phyloP scores from a whole-genome alignment of 2,113 vertebrate genomes.

The Orthonyx spaldingii region DNA sequence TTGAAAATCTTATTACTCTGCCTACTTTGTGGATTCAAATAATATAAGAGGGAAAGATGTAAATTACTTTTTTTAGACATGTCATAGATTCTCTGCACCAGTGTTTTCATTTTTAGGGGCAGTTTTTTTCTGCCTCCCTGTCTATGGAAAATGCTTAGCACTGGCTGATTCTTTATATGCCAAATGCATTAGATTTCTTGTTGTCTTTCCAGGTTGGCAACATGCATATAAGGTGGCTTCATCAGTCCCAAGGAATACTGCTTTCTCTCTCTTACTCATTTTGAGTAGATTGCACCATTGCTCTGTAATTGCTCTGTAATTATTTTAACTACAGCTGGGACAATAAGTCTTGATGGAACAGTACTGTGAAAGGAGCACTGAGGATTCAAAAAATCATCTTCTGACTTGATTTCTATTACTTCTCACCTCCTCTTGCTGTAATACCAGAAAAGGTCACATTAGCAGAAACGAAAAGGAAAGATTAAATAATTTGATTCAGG shows the following conservation, averaged over 20 bases:
- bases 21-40: not conserved
- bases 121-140: not conserved
- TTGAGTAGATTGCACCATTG: not conserved
- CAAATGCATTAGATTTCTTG: not conserved
- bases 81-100: not conserved
- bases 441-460: not conserved
- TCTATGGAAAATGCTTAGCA: not conserved
- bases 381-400: not conserved
- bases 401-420: not conserved
- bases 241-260: not conserved
- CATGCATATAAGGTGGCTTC: not conserved
- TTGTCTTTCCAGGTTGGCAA: not conserved
- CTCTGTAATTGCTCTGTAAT: conserved; percentile 36
- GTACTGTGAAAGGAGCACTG: not conserved
- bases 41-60: not conserved
- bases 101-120: not conserved
- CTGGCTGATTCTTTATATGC: not conserved
- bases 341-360: conserved; percentile 36
- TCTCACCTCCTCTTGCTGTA: not conserved
- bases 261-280: not conserved
- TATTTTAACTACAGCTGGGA: conserved; percentile 21
- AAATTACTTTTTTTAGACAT: not conserved
- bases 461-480: not conserved
- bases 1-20: not conserved
- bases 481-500: not conserved